Base-by-base conservation (phyloP, 2,888 invertebrate species). In the Drosophila histrio region DNA sequence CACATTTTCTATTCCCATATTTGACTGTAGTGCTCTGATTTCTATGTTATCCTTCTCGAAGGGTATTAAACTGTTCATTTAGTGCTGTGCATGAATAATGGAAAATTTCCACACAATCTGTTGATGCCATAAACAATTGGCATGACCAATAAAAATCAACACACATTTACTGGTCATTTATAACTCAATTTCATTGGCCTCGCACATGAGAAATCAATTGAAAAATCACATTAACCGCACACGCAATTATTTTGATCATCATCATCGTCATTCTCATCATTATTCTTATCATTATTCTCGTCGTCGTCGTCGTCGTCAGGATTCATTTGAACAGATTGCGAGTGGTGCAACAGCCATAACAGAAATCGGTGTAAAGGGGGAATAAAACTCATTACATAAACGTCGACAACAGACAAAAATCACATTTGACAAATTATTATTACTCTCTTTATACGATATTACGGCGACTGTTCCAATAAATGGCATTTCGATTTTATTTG, bases 341-440 rank as follows among this genome's bases (percentile, higher is more conserved):
- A 28, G 17, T 24, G 43, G 9, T 15, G 36, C 50, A 38, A 47
- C 32, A 19, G 61, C 39, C n/a, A 62, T 67, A 66, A 76, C 62
- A 60, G 72, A 63, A 60, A 58, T 49, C 54, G 38, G 28, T 53
- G 47, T 30, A 59, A 72, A 67, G 44, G 56, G 71, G 63, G 61
- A 59, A 75, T 72, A 79, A 79, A 79, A 79, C 77, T 77, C 79
- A 79, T 79, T 79, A 79, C 77, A 79, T 79, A 79, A 79, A 79
- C 72, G 79, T 79, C 79, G 57, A 47, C 62, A 75, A 65, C 79
- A 79, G 79, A 70, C 74, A 79, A 79, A 74, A 75, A 77, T 79
- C 70, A 64, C 71, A 79, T 77, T 77, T 79, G 79, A 75, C 79
- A 79, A 79, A 79, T 79, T 77, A 79, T 79, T 79, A 77, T 79